phyloP scores from a whole-genome alignment of 2,888 invertebrate species.

The Pheosia tremula region DNA sequence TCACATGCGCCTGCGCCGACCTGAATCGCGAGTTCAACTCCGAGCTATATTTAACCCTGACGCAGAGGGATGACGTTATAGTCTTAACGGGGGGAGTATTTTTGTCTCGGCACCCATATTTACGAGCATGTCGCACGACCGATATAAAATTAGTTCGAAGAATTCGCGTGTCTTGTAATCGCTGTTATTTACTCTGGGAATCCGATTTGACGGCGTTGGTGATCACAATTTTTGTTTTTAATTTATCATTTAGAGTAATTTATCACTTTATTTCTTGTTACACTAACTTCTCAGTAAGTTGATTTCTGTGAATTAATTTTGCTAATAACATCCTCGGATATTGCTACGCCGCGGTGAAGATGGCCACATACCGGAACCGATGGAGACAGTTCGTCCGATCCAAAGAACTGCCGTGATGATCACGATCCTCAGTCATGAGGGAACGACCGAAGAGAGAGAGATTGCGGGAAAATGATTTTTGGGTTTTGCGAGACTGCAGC shows the following conservation, averaged over 20 bases:
- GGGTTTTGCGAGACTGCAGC: too few relatives aligned
- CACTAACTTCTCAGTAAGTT: neutral
- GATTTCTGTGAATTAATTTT: neutral
- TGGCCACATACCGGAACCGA: too few relatives aligned
- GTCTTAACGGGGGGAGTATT: conserved; percentile 52
- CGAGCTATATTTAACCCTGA: conserved; percentile 66
- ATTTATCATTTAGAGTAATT: neutral
- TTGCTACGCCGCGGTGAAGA: too few relatives aligned
- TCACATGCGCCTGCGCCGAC: conserved; percentile 57
- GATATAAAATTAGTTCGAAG: conserved; percentile 25
- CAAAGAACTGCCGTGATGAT: too few relatives aligned
- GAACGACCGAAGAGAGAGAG: too few relatives aligned
- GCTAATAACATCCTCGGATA: too few relatives aligned
- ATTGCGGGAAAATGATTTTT: too few relatives aligned
- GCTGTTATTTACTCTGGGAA: conserved; percentile 3
- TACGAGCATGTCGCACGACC: conserved; percentile 21
- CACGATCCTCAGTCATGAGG: too few relatives aligned
- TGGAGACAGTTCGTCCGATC: too few relatives aligned
- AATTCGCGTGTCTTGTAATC: conserved; percentile 4
- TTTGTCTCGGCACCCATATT: conserved; percentile 42
- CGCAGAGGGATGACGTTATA: conserved; percentile 60
- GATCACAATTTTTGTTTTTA: neutral
- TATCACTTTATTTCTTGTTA: neutral
- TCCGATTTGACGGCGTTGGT: neutral
- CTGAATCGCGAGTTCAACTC: conserved; percentile 63